Evolutionary conservation across 1,140 invertebrate species (phyloP), one percentile per base, ranked within the genome.

Genomic region (Anthonomus grandis): DNA sequence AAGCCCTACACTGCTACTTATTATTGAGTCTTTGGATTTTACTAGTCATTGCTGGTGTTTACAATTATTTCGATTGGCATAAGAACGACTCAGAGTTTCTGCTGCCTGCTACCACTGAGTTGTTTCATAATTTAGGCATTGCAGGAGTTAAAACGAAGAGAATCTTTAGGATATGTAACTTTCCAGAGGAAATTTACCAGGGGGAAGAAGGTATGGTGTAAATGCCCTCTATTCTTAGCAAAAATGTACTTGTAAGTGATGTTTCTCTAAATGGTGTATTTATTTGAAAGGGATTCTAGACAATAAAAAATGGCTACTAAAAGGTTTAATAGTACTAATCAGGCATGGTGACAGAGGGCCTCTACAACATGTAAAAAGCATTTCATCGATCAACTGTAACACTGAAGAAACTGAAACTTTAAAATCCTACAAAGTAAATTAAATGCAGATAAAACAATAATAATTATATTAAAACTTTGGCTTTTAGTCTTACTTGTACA

Each of bases 311-410:
- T 86, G 86, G 78, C 76, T 84, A 24, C 67, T 96, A 12, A 86
- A 87, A 72, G 87, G 90, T 8, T 80, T 93, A 5, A 72, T 93
- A 24, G 77, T 93, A 23, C 74, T 95, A 6, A 85, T 92, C 4
- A 76, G 93, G 22, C 93, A 96, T 74, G 93, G 93, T 2, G 92
- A 95, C 71, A 77, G 93, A 37, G 90, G 91, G 4, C 88, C 91
- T 1, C 76, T 95, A 39, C 83, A 86, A 6, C 86, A 90, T 71
- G 78, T 94, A 3, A 78, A 83, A 58, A 86, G 89, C 60, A 82
- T 89, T 36, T 83, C 86, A 18, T 80, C 76, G 39, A 79, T 95
- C 3, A 86, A 90, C 61, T 96, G 93, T 74, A 83, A 85, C 12
- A 76, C 76, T 4, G 69, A 59, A 13, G 58, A 67, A 50, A 68